phyloP scores from a whole-genome alignment of 2,888 invertebrate genomes.

The Tetanocera ferruginea region DNA sequence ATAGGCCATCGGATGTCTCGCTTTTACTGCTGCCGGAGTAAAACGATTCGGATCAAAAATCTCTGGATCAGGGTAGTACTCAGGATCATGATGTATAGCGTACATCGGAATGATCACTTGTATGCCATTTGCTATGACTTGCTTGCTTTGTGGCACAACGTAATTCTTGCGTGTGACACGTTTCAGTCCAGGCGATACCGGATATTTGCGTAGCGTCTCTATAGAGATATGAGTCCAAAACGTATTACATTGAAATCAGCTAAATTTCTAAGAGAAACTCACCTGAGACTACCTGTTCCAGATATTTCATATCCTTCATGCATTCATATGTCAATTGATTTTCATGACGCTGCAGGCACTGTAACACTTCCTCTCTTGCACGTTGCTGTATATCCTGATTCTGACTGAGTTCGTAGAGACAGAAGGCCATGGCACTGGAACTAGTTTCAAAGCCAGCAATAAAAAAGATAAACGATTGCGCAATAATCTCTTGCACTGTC shows the following conservation, averaged over 20 bases:
- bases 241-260: not conserved
- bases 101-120: conserved; percentile 57
- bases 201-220: conserved; percentile 73
- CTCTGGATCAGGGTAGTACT: conserved; percentile 65
- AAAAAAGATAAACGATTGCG: conserved; percentile 73
- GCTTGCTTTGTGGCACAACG: conserved; percentile 67
- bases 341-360: conserved; percentile 60
- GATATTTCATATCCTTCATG: conserved; percentile 69
- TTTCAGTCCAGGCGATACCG: conserved; percentile 71
- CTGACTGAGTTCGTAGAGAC: conserved; percentile 71
- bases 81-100: conserved; percentile 66
- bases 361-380: conserved; percentile 65
- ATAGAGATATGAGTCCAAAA: not conserved
- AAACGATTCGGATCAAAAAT: conserved; percentile 71
- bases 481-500: conserved; percentile 69
- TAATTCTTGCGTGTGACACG: conserved; percentile 71
- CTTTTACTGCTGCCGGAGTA: conserved; percentile 70
- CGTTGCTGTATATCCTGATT: conserved; percentile 70
- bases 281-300: conserved; percentile 71
- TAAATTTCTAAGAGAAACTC: not conserved
- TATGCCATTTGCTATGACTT: conserved; percentile 68
- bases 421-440: conserved; percentile 69
- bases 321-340: conserved; percentile 66
- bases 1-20: conserved; percentile 63
- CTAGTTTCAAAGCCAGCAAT: conserved; percentile 73